Evolutionary conservation across 2,888 invertebrate species (phyloP), one percentile per base, ranked within the genome.

Genomic region (Muschampia plurimacula): DNA sequence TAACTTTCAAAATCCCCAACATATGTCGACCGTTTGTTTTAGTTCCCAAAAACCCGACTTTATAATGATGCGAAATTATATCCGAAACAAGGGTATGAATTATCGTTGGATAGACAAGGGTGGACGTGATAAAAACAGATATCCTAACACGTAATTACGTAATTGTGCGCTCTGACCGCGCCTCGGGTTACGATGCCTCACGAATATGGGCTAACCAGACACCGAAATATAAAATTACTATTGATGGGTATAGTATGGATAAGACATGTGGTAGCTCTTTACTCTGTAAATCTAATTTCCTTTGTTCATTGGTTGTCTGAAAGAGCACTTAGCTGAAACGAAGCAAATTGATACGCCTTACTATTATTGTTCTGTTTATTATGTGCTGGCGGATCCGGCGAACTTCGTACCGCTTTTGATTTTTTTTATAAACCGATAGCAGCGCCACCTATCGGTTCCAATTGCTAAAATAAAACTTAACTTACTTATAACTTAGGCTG

Each of bases 111-210:
- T 93, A 93, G 93, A 93, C 92, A 91, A 91, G 93, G 93, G 93
- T 93, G 90, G 92, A 94, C 92, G 93, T 93, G 94, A 92, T 94
- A 94, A 94, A 93, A 94, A 93, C 94, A 93, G 88, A 94, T 94
- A 91, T 92, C 84, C 91, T 93, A 93, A 93, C 93, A 93, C 93
- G 84, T 94, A 94, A 94, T 94, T 94, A 93, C 92, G 90, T 94
- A 94, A 94, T 94, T 93, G 93, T 84, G 92, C 86, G 86, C 89
- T 91, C 87, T 87, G 86, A 84, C 81, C 55, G 79, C 82, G 87
- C 89, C 89, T 86, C 84, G 85, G 87, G 88, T 90, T 90, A 88
- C 88, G 89, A 90, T 90, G 92, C 92, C 88, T 79, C 90, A 90
- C 91, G 90, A 92, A 92, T 93, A 88, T 91, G 88, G 91, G 89